These are phyloP conservation scores for Muscidifurax raptorellus DNA, from an alignment of 1,140 invertebrate genomes.

Conservation along the genomic window DNA sequence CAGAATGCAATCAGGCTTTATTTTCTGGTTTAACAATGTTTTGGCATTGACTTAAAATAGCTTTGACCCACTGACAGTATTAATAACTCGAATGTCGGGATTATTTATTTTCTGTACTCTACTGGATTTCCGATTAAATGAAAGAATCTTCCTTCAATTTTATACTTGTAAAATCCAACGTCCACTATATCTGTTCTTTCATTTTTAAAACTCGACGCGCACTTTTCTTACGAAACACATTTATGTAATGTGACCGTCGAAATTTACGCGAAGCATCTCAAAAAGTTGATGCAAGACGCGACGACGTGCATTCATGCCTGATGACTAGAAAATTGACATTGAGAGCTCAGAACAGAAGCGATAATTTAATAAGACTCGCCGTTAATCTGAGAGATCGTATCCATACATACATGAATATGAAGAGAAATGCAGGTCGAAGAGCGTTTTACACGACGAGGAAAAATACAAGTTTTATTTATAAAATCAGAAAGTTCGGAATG, in stretches of 20 bases:
- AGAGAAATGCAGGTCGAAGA: too few species aligned
- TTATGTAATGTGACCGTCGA: not conserved
- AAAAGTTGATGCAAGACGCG: too few species aligned
- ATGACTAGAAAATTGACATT: not conserved
- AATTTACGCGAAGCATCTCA: not conserved
- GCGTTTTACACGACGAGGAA: too few species aligned
- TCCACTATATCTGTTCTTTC: not conserved
- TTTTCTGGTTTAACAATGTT: slow-evolving; percentile 29
- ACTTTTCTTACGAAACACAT: not conserved
- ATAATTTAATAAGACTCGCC: not conserved
- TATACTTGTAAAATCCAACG: too few species aligned
- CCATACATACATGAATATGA: too few species aligned
- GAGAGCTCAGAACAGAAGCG: not conserved
- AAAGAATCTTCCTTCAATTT: not conserved
- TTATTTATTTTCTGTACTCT: not conserved
- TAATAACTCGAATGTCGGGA: slow-evolving; percentile 32
- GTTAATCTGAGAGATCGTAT: too few species aligned
- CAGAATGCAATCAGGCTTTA: not conserved
- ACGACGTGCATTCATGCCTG: too few species aligned
- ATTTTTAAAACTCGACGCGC: not conserved
- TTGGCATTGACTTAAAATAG: slow-evolving; percentile 44
- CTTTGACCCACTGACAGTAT: slow-evolving; percentile 37
- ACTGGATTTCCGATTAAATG: not conserved
- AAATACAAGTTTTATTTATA: not conserved
- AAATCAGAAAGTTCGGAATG: not conserved